phyloP scores from a whole-genome alignment of 2,113 vertebrate species.

The Grammomys surdaster region DNA sequence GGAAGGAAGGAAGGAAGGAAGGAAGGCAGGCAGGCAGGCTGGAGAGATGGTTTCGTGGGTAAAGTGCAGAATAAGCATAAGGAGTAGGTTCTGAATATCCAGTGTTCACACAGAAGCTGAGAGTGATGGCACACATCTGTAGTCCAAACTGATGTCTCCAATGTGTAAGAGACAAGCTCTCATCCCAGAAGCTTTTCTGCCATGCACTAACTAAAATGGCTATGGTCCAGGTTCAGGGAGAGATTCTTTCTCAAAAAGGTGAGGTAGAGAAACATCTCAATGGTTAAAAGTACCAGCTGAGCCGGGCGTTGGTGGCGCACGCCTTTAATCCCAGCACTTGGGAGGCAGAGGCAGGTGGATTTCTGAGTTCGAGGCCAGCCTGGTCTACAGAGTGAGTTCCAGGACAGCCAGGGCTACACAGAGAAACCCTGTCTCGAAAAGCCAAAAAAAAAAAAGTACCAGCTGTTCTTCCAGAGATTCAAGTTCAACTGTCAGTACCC shows the following conservation, averaged over 20 bases:
- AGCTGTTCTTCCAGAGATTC: not conserved
- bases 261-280: not conserved
- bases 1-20: too few species aligned
- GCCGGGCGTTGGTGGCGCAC: too few species aligned
- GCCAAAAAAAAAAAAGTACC: too few species aligned
- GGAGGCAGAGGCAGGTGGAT: too few species aligned
- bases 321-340: too few species aligned
- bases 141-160: not conserved
- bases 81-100: not conserved
- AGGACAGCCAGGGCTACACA: too few species aligned
- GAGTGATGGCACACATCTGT: too few species aligned
- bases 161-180: too few species aligned
- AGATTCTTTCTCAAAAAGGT: not conserved
- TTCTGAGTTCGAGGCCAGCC: too few species aligned
- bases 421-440: too few species aligned
- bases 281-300: not conserved
- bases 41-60: not conserved
- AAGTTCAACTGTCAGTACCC: not conserved
- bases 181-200: not conserved
- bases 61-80: not conserved
- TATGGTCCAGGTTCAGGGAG: not conserved
- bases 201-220: not conserved
- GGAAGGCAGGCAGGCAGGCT: accelerated
- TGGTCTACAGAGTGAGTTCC: too few species aligned
- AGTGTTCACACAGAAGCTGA: not conserved